Base-by-base conservation (phyloP, 2,797 vertebrate species). In the Coregonus suidteri region DNA sequence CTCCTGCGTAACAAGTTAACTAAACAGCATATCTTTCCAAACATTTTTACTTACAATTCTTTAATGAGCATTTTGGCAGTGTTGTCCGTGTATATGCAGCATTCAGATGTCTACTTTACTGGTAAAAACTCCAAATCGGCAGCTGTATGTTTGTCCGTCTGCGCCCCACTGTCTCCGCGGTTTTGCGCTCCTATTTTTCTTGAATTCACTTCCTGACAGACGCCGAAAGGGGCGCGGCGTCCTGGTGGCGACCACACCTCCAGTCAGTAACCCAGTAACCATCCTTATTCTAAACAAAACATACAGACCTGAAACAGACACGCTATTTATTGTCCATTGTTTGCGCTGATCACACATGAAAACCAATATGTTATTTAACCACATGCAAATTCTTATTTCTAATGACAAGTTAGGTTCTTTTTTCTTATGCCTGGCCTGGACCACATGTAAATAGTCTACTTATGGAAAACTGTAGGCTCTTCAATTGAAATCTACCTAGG, bases 201-300 rank as follows among this genome's bases (percentile, higher is more conserved):
- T 69, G 68, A 53, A 73, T 68, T 86, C 87, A 89, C 89, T 91
- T 89, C 93, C 90, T 86, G 90, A 78, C 85, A 82, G 85, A 83
- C 82, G 84, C 87, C 25, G 5, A 83, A 78, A 83, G 91, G 92
- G 95, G 94, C 92, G 94, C 77, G 89, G 95, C 91, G 85, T 94
- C 76, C 82, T 87, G 88, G 87, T 86, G 87, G 91, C 89, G 94
- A 95, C 91, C 89, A 84, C 89, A 31, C 87, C 79, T 81, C 80
- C 89, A 72, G 80, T 25, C n/a, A 64, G 54, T 74, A 64, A 25
- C 4, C 7, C 54, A 1, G 16, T 18, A 6, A 18, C 20, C 6
- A 64, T 13, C n/a, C n/a, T 3, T 30, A 11, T 25, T 20, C 3
- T 9, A 4, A 13, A 25, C 20, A 11, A 64, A 64, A 20, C 20